phyloP scores from a whole-genome alignment of 2,113 vertebrate genomes.

The Calyptomena viridis region DNA sequence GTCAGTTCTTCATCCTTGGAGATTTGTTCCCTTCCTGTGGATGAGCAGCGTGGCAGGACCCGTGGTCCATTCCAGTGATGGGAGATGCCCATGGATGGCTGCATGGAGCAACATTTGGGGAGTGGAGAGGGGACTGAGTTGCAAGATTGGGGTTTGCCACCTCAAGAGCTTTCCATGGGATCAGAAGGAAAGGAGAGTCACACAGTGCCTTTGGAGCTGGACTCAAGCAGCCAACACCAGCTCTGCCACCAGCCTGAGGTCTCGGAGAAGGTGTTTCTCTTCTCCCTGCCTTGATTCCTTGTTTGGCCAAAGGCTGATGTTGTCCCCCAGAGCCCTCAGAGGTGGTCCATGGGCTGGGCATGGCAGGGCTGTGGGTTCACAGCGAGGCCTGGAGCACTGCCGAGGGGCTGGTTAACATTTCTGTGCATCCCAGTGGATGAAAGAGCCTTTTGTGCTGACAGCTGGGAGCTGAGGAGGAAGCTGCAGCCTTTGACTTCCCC shows the following conservation, averaged over 20 bases:
- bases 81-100: not conserved
- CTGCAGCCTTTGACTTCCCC: not conserved
- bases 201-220: not conserved
- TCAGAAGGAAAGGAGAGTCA: not conserved
- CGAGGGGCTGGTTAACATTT: not conserved
- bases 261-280: not conserved
- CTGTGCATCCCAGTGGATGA: not conserved
- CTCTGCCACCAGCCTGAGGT: not conserved
- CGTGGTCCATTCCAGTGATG: accelerated
- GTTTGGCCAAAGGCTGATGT: not conserved
- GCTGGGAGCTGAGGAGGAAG: not conserved
- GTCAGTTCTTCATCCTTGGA: not conserved
- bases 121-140: not conserved
- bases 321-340: not conserved
- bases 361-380: not conserved
- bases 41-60: not conserved
- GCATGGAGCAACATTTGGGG: not conserved
- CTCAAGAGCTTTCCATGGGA: not conserved
- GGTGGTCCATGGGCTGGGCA: not conserved
- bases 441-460: too few relatives aligned
- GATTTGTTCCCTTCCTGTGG: not conserved
- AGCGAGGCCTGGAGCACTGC: not conserved
- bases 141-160: not conserved
- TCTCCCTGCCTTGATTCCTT: not conserved
- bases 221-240: not conserved